A percentile compares a stretch with the other conserved stretches of the same genome.
These are phyloP conservation scores for Agrochola lychnidis DNA, from an alignment of 2,888 invertebrate genomes.

Conservation along the genomic window DNA sequence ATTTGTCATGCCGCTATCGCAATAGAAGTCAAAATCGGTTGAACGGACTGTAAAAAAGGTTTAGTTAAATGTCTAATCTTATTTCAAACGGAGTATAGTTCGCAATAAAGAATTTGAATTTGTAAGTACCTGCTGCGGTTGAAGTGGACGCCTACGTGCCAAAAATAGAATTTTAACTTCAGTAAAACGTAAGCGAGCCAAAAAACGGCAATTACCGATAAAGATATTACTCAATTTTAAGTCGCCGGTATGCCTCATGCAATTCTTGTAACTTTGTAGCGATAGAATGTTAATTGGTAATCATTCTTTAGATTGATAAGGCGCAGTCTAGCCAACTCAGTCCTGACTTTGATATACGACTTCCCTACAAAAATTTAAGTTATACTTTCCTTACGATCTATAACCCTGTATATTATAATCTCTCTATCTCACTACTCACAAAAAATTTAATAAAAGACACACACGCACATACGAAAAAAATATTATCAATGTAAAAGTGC, in stretches of 20 bases:
- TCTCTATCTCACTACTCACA: neutral
- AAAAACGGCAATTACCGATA: neutral
- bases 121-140: neutral
- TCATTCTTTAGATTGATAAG: neutral
- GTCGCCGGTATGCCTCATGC: neutral
- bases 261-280: neutral
- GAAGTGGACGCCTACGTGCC: too few relatives aligned
- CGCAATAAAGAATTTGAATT: too few relatives aligned
- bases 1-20: too few relatives aligned
- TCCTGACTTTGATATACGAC: neutral
- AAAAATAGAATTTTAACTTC: neutral
- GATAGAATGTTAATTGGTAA: neutral
- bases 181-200: neutral
- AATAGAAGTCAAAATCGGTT: too few relatives aligned
- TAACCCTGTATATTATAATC: too few relatives aligned
- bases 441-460: conserved; percentile 21
- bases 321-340: neutral
- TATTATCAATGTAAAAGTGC: neutral
- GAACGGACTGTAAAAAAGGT: too few relatives aligned
- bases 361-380: neutral
- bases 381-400: neutral
- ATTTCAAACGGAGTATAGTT: too few relatives aligned
- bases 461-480: neutral
- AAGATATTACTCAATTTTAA: neutral
- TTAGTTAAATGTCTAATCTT: too few relatives aligned